Evolutionary conservation across 1,140 invertebrate species (phyloP).

Genomic region (Mycetomoellerius zeteki): DNA sequence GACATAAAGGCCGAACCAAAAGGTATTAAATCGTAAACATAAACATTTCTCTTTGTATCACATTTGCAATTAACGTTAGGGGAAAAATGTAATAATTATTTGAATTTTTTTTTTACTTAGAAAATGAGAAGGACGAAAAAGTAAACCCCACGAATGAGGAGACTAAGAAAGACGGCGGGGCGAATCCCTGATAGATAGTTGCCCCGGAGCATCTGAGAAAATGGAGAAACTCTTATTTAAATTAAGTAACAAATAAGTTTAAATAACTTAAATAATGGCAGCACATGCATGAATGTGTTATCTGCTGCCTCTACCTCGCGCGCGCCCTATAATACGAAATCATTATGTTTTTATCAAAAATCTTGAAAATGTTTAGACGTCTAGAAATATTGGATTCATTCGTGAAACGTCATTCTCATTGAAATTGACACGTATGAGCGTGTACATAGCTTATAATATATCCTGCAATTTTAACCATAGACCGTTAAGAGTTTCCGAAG

Average conservation of each 20-base stretch:
- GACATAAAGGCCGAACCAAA: constrained; percentile 88
- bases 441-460: constrained; percentile 48
- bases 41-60: constrained; percentile 14
- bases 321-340: constrained; percentile 48
- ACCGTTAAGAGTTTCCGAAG: constrained; percentile 51
- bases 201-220: constrained; percentile 49
- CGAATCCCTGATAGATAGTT: constrained; percentile 84
- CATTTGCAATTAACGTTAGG: constrained; percentile 21
- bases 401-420: constrained; percentile 23
- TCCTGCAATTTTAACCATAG: constrained; percentile 58
- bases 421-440: constrained; percentile 63
- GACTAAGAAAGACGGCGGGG: constrained; percentile 88
- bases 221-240: constrained; percentile 75
- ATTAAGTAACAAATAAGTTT: constrained; percentile 72
- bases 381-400: constrained; percentile 48
- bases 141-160: constrained; percentile 88
- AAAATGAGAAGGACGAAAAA: constrained; percentile 90
- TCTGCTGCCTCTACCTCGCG: constrained; percentile 56
- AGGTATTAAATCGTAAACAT: constrained; percentile 80
- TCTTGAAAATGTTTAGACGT: background rate
- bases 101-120: constrained; percentile 82
- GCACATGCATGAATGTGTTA: constrained; percentile 31
- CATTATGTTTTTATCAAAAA: constrained; percentile 37
- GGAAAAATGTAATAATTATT: constrained; percentile 87
- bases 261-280: constrained; percentile 69